Percentiles rank a stretch among this genome's conserved stretches.
These are phyloP conservation scores for Matsumurasca onukii DNA, from an alignment of 1,140 invertebrate genomes.

Conservation along the genomic window DNA sequence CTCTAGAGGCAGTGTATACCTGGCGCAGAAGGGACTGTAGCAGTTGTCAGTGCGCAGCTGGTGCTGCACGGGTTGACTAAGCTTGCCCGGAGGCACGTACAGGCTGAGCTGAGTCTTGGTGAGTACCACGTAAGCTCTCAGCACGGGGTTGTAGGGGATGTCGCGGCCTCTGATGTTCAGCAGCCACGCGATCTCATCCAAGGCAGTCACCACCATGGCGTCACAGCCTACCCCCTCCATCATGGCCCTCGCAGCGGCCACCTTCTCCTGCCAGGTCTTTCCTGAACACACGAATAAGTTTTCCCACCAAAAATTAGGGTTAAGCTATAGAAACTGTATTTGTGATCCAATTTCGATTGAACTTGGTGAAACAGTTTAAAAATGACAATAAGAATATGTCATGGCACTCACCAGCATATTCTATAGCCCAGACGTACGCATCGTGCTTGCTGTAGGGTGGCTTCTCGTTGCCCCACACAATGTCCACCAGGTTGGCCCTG, in stretches of 20 bases:
- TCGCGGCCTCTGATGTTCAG: slow-evolving; percentile 94
- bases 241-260: slow-evolving; percentile 63
- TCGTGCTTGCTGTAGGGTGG: slow-evolving; percentile 36
- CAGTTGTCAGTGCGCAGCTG: slow-evolving; percentile 63
- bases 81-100: slow-evolving; percentile 61
- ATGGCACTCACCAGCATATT: slow-evolving; percentile 37
- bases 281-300: slow-evolving; percentile 51
- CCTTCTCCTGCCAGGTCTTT: slow-evolving; percentile 70
- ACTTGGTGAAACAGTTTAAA: too few species aligned
- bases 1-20: too few species aligned
- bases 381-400: too few species aligned
- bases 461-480: slow-evolving; percentile 64
- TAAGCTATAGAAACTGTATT: too few species aligned
- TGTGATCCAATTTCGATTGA: too few species aligned
- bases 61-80: slow-evolving; percentile 53
- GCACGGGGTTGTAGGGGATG: slow-evolving; percentile 83
- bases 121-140: slow-evolving; percentile 76
- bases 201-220: slow-evolving; percentile 79
- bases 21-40: slow-evolving; percentile 61
- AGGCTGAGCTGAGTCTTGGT: slow-evolving; percentile 61
- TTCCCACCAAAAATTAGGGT: too few species aligned
- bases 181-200: slow-evolving; percentile 94
- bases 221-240: slow-evolving; percentile 66
- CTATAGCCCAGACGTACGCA: slow-evolving; percentile 34
- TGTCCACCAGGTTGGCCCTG: slow-evolving; percentile 75